Conservation (phyloP, 2,888 invertebrate genomes). For the Nomada ferruginata region DNA sequence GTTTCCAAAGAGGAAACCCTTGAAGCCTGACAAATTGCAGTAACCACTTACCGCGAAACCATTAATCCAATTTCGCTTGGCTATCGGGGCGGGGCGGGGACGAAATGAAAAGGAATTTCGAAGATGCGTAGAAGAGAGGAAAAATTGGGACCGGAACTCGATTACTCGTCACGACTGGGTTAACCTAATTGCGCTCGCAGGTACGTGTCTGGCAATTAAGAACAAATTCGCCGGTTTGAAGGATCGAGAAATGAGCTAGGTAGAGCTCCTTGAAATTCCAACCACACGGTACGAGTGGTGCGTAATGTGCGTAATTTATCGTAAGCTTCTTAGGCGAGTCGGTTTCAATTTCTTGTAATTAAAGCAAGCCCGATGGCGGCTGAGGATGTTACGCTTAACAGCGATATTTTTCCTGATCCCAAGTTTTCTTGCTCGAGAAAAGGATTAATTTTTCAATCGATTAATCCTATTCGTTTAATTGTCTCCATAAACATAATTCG, state of each 20-base stretch:
- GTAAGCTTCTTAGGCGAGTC: conserved; percentile 40
- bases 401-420: background rate
- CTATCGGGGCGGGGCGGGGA: background rate
- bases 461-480: too few species aligned
- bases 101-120: background rate
- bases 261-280: conserved; percentile 51
- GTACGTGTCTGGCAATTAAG: conserved; percentile 27
- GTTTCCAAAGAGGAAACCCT: conserved; percentile 15
- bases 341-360: conserved; percentile 47
- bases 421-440: background rate
- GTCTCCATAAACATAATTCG: too few species aligned
- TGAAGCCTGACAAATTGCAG: conserved; percentile 37
- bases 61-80: conserved; percentile 19
- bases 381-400: conserved; percentile 43
- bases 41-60: background rate
- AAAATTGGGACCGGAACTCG: conserved; percentile 1
- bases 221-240: conserved; percentile 33
- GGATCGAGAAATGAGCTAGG: conserved; percentile 6
- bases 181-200: conserved; percentile 9
- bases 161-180: background rate
- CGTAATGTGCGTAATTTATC: conserved; percentile 50
- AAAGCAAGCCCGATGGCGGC: conserved; percentile 28
- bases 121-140: background rate
- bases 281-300: conserved; percentile 10
- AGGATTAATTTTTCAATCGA: too few species aligned